These are phyloP conservation scores for Leptinotarsa peninsularis DNA, from an alignment of 2,888 invertebrate species.

Conservation along the genomic window DNA sequence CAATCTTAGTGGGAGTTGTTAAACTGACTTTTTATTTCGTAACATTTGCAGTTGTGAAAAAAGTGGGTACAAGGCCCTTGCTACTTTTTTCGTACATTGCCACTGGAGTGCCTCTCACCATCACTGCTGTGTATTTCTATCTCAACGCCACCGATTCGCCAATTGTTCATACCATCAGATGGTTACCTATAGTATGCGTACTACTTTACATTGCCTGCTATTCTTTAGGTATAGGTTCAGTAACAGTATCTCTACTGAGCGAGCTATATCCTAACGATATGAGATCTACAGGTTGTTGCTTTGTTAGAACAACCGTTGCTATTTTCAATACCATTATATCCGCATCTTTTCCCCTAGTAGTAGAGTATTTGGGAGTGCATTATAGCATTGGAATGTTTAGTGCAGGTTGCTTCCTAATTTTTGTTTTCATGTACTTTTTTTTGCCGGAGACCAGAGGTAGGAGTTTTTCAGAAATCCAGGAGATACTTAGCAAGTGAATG, in stretches of 20 bases:
- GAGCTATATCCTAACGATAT: not conserved
- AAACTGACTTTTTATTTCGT: not conserved
- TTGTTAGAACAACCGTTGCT: not conserved
- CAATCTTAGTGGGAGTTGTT: not conserved
- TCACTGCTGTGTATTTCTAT: not conserved
- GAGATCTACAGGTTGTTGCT: not conserved
- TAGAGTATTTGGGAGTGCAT: not conserved
- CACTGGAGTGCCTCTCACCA: not conserved
- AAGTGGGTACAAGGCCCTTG: constrained; percentile 69
- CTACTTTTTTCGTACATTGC: constrained; percentile 59
- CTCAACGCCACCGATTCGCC: not conserved
- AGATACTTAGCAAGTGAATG: not conserved
- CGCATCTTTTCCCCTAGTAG: not conserved
- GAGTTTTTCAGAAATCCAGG: not conserved
- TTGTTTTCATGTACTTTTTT: constrained; percentile 5
- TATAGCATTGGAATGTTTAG: not conserved
- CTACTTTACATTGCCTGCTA: not conserved
- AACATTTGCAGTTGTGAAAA: not conserved
- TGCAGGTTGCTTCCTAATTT: constrained; percentile 5
- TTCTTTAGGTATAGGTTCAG: not conserved
- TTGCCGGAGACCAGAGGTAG: not conserved
- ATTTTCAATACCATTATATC: not conserved
- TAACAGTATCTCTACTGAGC: not conserved
- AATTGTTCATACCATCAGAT: not conserved
- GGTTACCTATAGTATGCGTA: not conserved